Evolutionary conservation across 2,113 vertebrate genomes (phyloP).

Genomic region (Sprattus sprattus): DNA sequence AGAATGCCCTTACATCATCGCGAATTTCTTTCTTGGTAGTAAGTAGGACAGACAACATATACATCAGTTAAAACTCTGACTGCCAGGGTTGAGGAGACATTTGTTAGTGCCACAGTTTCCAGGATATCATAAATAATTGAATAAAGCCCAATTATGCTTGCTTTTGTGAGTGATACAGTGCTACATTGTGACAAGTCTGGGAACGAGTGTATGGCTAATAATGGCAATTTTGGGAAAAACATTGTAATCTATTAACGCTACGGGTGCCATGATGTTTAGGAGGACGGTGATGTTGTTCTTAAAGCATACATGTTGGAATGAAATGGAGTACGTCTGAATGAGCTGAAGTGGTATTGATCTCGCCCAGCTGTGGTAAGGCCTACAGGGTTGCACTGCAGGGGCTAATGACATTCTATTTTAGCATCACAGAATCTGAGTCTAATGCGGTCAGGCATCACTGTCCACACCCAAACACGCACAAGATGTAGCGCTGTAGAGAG

Average conservation of each 20-base stretch:
- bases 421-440: neutral
- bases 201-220: neutral
- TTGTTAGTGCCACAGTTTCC: neutral
- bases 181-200: neutral
- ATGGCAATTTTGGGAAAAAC: neutral
- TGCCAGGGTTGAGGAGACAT: neutral
- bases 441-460: neutral
- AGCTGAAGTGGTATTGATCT: neutral
- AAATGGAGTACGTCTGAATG: neutral
- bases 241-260: neutral
- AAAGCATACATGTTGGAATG: neutral
- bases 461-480: neutral
- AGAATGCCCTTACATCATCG: neutral
- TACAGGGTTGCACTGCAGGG: neutral
- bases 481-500: neutral
- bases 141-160: neutral
- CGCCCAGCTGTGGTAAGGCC: neutral
- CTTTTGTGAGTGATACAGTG: neutral
- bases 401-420: conserved; percentile 1
- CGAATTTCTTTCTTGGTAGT: neutral
- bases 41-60: neutral
- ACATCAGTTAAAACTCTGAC: neutral
- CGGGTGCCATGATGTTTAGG: neutral
- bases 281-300: neutral
- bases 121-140: neutral